Evolutionary conservation across 2,888 invertebrate genomes (phyloP).

Genomic region (Clostera curtula): DNA sequence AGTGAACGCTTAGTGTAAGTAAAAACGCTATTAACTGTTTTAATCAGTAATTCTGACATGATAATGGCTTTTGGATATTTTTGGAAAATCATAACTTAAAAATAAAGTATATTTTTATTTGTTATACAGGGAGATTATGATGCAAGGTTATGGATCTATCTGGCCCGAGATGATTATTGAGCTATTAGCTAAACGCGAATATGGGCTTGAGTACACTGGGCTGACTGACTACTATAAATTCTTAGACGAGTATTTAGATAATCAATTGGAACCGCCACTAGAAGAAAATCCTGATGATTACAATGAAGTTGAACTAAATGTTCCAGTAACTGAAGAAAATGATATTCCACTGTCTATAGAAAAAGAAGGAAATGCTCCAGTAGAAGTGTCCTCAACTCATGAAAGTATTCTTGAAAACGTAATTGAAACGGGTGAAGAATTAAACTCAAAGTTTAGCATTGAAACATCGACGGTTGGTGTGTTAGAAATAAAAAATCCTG

Average conservation of each 20-base stretch:
- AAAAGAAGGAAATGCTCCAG: constrained; percentile 9
- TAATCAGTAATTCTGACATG: too few relatives aligned
- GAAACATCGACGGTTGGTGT: constrained; percentile 67
- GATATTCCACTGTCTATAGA: constrained; percentile 35
- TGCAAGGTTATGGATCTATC: constrained; percentile 54
- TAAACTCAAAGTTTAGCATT: constrained; percentile 36
- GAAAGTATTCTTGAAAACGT: constrained; percentile 39
- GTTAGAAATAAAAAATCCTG: constrained; percentile 59
- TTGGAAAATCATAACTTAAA: too few relatives aligned
- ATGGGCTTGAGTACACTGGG: constrained; percentile 64
- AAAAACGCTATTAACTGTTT: too few relatives aligned
- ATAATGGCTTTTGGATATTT: too few relatives aligned
- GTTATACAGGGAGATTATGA: constrained; percentile 55
- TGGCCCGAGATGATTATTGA: constrained; percentile 70
- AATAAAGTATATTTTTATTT: constrained; percentile 2
- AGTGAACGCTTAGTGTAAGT: constrained; percentile 60
- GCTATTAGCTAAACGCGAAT: constrained; percentile 58
- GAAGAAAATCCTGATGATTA: constrained; percentile 46
- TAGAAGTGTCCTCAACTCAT: constrained; percentile 20
- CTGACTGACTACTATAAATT: constrained; percentile 73
- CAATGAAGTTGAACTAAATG: constrained; percentile 37
- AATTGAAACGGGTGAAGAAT: constrained; percentile 48
- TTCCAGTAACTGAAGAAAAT: constrained; percentile 37
- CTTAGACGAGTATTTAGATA: constrained; percentile 70
- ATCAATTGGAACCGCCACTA: constrained; percentile 50